Evolutionary conservation across 2,888 invertebrate genomes (phyloP), one percentile per base, ranked within the genome.

Genomic region (Andricus quercusramuli): DNA sequence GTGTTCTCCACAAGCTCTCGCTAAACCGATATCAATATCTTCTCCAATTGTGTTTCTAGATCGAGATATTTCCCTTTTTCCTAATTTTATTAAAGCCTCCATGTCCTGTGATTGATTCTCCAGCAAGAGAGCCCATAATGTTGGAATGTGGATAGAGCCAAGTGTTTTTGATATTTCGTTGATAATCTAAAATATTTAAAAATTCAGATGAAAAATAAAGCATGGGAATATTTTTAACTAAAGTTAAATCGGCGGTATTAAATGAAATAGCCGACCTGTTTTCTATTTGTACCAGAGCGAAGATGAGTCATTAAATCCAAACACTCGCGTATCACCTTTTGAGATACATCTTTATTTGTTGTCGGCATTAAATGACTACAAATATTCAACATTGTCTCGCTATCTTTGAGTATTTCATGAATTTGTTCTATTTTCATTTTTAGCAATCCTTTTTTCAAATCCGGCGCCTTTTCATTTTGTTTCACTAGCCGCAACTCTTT

Each of bases 361-460:
- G 88, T 84, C 13, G 92, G 92, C 88, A 90, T 89, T 78, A 92
- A 88, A 81, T 88, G 84, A 41, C 83, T 82, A 29, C 90, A 91
- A 67, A 91, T 87, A 82, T 85, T 82, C 79, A 86, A 85, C 90
- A 91, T 91, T 65, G 89, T 86, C 47, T 80, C 79, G 59, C 88
- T 88, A 77, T 91, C 89, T 79, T 84, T 78, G 44, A 91, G 86
- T 20, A 90, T 88, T 9, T 86, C 83, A 65, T 80, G 77, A 79
- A 88, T 87, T 84, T 91, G 87, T 25, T 89, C 80, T 41, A 82
- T 76, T 80, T 90, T 91, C 66, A 88, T 79, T 78, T 87, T 84
- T 0, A 91, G 79, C 56, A 92, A 80, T 68, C 88, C 81, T 78
- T 84, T 89, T 76, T 87, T 90, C 5, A 81, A 79, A 66, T 83